Evolutionary conservation across 2,888 invertebrate species (phyloP).

Genomic region (Holacanthella duospinosa): DNA sequence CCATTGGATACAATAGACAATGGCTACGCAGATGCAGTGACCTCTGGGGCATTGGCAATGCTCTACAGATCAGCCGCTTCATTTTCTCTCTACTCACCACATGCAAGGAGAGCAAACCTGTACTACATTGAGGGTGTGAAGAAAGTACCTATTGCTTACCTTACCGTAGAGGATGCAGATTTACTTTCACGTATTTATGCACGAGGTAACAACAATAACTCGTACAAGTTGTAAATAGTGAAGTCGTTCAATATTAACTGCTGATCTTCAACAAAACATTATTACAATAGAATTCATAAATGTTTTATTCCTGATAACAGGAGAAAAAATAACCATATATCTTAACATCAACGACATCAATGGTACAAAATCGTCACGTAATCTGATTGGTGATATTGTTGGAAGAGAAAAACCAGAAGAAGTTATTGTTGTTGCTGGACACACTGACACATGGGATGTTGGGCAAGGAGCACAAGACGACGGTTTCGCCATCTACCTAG

Average conservation of each 20-base stretch:
- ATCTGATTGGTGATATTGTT: constrained; percentile 12
- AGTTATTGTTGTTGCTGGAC: constrained; percentile 7
- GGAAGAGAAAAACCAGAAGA: constrained; percentile 10
- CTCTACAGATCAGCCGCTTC: neutral
- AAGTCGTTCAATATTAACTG: constrained; percentile 30
- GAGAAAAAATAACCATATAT: constrained; percentile 7
- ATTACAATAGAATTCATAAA: constrained; percentile 44
- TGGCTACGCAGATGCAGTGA: neutral
- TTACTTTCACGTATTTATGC: too few relatives aligned
- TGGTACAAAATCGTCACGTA: constrained; percentile 3
- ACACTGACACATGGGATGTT: constrained; percentile 39
- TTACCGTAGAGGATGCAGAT: too few relatives aligned
- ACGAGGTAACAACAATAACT: too few relatives aligned
- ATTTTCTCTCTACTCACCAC: neutral
- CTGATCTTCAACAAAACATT: constrained; percentile 37
- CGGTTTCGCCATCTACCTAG: too few relatives aligned
- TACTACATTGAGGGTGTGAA: too few relatives aligned
- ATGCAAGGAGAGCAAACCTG: neutral
- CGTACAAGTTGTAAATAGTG: too few relatives aligned
- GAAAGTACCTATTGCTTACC: too few relatives aligned
- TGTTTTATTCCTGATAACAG: constrained; percentile 42
- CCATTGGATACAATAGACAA: neutral
- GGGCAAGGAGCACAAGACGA: constrained; percentile 50
- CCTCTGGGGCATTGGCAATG: neutral
- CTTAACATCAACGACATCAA: constrained; percentile 10